Evolutionary conservation across 2,797 vertebrate genomes (phyloP).

Genomic region (Dallia pectoralis): DNA sequence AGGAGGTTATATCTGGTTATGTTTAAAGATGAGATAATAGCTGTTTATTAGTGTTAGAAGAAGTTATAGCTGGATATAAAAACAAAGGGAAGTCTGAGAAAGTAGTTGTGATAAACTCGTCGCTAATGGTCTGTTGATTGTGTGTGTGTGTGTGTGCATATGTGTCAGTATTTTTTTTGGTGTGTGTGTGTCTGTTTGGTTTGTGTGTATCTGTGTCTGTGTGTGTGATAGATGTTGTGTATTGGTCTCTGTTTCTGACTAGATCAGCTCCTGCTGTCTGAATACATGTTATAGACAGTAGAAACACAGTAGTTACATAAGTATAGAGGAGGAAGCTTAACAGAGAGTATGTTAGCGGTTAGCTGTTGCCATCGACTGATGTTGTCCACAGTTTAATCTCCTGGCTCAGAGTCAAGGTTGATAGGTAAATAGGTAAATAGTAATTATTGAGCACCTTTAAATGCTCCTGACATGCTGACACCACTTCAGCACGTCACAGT

Average conservation of each 20-base stretch:
- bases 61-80: too few relatives aligned
- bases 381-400: neutral
- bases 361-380: neutral
- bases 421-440: neutral
- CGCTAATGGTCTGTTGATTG: too few relatives aligned
- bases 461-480: neutral
- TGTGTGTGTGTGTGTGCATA: too few relatives aligned
- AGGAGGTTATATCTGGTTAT: too few relatives aligned
- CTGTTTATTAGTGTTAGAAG: too few relatives aligned
- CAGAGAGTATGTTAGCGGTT: conserved; percentile 3
- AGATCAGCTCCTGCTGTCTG: neutral
- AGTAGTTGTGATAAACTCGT: conserved; percentile 42
- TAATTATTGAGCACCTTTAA: conserved; percentile 2
- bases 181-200: neutral
- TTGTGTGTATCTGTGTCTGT: neutral
- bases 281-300: neutral
- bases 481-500: conserved; percentile 7
- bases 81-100: too few relatives aligned
- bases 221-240: conserved; percentile 23
- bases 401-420: conserved; percentile 3
- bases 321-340: neutral
- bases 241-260: neutral
- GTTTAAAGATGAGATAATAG: too few relatives aligned
- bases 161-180: too few relatives aligned
- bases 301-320: neutral